Evolutionary conservation across 2,113 vertebrate genomes (phyloP), one percentile per base, ranked within the genome.

Genomic region (Psittacula cyanocephala): DNA sequence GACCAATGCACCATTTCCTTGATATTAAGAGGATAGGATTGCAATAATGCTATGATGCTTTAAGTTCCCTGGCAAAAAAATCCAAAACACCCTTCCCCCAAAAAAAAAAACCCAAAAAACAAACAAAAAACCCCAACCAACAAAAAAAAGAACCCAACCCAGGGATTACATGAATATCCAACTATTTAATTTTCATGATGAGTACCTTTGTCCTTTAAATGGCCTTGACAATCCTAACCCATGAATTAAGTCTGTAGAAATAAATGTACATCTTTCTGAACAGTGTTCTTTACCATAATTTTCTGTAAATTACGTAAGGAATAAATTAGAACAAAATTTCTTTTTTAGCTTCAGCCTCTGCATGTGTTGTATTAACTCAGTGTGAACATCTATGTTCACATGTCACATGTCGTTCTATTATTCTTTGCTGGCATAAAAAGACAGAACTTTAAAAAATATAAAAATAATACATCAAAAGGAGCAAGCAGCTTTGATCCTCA

Each of bases 381-480:
- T 79, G 71, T 80, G 83, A 96, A 88, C 39, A 79, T 92, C n/a
- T 46, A 89, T 80, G 60, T 86, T 97, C 89, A 68, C 64, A 83
- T 64, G 88, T 86, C 92, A 96, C 79, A 87, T 97, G 93, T 37
- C 88, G 81, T 96, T 96, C 86, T 97, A 95, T 97, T 98, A 95
- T 96, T 97, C 94, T 97, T 83, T 91, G 92, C 88, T 97, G 96
- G 91, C 94, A 90, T 70, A 72, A 71, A 91, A 95, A 67, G 63
- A 72, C 41, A 86, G 81, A 88, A 89, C 77, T 85, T 96, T 24
- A 79, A 96, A 94, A 96, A 96, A 80, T 89, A 70, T 80, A 97
- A 97, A 98, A 98, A 98, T 81, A 98, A 96, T 89, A 95, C 96
- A 97, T 98, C 94, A 98, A 97, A 98, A 96, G 76, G 57, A 88